These are phyloP conservation scores for Tricholaema leucomelas DNA, from an alignment of 2,113 vertebrate genomes.

Conservation along the genomic window DNA sequence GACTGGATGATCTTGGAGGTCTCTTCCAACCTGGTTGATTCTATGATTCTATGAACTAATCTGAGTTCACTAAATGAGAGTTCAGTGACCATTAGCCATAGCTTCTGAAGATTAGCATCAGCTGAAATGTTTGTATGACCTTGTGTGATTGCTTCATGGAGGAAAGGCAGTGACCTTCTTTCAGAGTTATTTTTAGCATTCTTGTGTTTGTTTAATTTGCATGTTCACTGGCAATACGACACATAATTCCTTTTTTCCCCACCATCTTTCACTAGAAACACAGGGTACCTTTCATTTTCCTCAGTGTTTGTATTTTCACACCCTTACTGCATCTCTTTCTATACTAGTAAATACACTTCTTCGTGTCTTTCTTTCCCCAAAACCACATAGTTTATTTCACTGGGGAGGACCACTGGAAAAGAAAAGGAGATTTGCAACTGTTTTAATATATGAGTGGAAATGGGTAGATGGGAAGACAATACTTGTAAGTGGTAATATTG, in stretches of 20 bases:
- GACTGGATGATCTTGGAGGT: too few relatives aligned
- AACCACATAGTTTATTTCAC: not conserved
- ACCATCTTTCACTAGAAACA: not conserved
- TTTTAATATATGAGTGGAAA: not conserved
- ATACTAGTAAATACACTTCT: not conserved
- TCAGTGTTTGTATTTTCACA: not conserved
- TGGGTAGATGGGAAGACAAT: not conserved
- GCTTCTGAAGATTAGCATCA: not conserved
- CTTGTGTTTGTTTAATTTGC: not conserved
- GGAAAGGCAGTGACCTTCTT: not conserved
- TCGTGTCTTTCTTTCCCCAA: not conserved
- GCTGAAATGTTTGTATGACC: not conserved
- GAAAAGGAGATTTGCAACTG: not conserved
- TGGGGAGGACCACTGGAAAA: not conserved
- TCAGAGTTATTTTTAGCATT: not conserved
- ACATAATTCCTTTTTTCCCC: not conserved
- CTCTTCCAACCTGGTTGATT: too few relatives aligned
- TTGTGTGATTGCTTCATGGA: not conserved
- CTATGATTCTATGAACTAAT: too few relatives aligned
- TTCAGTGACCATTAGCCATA: not conserved
- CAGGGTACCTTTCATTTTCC: not conserved
- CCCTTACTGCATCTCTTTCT: not conserved
- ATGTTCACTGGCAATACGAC: not conserved
- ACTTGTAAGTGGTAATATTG: not conserved
- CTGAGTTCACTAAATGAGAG: not conserved